phyloP scores from a whole-genome alignment of 2,113 vertebrate species.

The Butorides virescens region DNA sequence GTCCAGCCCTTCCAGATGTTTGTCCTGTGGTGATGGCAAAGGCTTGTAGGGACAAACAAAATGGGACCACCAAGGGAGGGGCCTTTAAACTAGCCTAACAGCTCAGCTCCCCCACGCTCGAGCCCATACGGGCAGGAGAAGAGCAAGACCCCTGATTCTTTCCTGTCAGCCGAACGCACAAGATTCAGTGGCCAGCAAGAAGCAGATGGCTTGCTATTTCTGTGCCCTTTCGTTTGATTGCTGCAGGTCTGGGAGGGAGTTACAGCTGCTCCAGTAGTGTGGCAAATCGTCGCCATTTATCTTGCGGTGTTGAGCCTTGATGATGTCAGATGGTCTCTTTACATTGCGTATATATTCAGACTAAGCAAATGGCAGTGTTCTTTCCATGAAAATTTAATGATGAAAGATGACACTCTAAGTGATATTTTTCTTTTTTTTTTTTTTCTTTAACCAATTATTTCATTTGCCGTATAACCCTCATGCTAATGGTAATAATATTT shows the following conservation, averaged over 20 bases:
- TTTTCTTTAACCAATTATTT: constrained; percentile 14
- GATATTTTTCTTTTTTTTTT: not conserved
- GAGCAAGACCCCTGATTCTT: not conserved
- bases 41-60: not conserved
- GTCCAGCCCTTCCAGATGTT: not conserved
- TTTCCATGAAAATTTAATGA: constrained; percentile 54
- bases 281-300: constrained; percentile 40
- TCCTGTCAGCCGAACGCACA: not conserved
- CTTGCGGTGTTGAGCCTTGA: not conserved
- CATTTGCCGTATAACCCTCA: not conserved
- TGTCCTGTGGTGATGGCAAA: not conserved
- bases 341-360: not conserved
- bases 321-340: constrained; percentile 38
- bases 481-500: not conserved
- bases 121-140: not conserved
- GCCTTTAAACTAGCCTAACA: not conserved
- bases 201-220: constrained; percentile 63
- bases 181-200: not conserved
- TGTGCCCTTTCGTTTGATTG: constrained; percentile 48
- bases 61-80: not conserved
- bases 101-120: not conserved
- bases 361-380: constrained; percentile 21
- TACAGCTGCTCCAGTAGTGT: constrained; percentile 36
- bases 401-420: constrained; percentile 19
- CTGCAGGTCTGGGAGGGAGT: constrained; percentile 32